Conservation (phyloP, 2,888 invertebrate genomes). For the Polyploca ridens region DNA sequence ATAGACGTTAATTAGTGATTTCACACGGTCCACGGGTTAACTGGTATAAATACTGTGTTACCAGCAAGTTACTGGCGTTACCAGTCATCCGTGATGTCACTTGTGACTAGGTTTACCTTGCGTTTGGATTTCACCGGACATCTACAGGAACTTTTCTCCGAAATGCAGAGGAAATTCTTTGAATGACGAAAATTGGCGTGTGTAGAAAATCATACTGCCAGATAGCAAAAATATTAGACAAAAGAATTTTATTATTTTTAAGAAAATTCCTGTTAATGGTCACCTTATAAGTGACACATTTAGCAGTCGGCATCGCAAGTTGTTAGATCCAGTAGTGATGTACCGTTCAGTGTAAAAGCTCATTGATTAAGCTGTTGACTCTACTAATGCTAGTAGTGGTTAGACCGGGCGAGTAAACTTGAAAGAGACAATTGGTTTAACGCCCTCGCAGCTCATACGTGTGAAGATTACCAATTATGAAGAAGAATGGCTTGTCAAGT, state of each 20-base stretch:
- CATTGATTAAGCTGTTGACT: slow-evolving; percentile 12
- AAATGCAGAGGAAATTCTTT: neutral
- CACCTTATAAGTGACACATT: slow-evolving; percentile 5
- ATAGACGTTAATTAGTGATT: slow-evolving; percentile 60
- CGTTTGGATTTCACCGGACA: neutral
- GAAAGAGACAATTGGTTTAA: slow-evolving; percentile 12
- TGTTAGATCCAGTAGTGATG: slow-evolving; percentile 14
- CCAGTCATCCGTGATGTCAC: slow-evolving; percentile 37
- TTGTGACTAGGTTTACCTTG: slow-evolving; percentile 4
- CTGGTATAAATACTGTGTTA: slow-evolving; percentile 35
- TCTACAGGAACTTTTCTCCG: neutral
- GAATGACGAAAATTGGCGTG: neutral
- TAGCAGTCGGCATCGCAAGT: slow-evolving; percentile 18
- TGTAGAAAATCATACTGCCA: neutral
- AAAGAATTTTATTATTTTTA: too few relatives aligned
- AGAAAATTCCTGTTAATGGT: neutral
- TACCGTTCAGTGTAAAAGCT: slow-evolving; percentile 17
- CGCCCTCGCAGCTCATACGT: slow-evolving; percentile 5
- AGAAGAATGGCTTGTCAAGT: slow-evolving; percentile 3
- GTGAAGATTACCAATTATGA: slow-evolving; percentile 16
- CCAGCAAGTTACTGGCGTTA: slow-evolving; percentile 23
- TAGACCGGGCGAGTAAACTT: neutral
- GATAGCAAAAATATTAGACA: too few relatives aligned
- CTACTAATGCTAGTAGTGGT: slow-evolving; percentile 1
- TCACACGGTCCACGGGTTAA: slow-evolving; percentile 54